Evolutionary conservation across 1,140 invertebrate genomes (phyloP), one percentile per base, ranked within the genome.

Genomic region (Onthophagus taurus): DNA sequence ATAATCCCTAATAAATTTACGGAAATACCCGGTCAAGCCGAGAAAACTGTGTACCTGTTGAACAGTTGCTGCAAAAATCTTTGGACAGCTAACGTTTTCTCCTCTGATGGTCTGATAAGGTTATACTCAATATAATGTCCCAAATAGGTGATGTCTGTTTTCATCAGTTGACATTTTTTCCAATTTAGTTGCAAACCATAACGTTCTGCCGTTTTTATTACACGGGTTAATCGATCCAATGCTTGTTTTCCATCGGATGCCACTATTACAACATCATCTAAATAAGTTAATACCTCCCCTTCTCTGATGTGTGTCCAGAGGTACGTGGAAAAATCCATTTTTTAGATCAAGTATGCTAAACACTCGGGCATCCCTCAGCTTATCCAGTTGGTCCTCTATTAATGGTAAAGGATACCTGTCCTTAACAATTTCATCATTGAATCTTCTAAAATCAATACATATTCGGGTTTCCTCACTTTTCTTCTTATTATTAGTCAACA

Each of bases 191-290:
- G 23, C 26, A 68, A 47, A 2, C 60, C 64, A 54, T 62, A 61
- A 0, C 63, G 42, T 2, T 38, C 43, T 9, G 62, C 51, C n/a
- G 35, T 14, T 18, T 52, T 14, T 12, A 26, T 11, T 5, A 23
- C 26, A n/a, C n/a, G n/a, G 14, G 8, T 23, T 5, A 21, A 37
- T 2, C 18, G 0, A 48, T 47, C 5, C 60, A 60, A 50, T 70
- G 64, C 50, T 70, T 70, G 44, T 75, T 76, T n/a, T 36, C 51
- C 4, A 66, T 33, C 9, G 4, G 8, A 8, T 3, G 31, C 31
- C 8, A 14, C 11, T 7, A 33, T 33, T 4, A 8, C 9, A 8
- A n/a, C 8, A 16, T 2, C 9, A 12, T 8, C 31, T 9, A 33
- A 13, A 9, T 12, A 33, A 11, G 31, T 33, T 14, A 8, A 33